Percentiles rank a stretch among this genome's conserved stretches.
Conservation (phyloP, 2,113 vertebrate genomes). For the Plotosus lineatus region DNA sequence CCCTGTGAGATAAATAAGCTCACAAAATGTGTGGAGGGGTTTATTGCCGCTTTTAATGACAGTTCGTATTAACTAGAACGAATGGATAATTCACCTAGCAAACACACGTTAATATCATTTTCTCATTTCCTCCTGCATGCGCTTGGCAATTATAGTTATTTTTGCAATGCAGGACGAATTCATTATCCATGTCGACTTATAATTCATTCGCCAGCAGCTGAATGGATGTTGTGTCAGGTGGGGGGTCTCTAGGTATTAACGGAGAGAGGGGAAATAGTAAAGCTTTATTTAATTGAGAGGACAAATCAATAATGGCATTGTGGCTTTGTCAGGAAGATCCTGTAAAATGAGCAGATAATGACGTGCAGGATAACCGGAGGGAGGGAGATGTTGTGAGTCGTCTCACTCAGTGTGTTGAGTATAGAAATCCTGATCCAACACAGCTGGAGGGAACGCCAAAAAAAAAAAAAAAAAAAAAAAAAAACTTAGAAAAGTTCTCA, state of each 20-base stretch:
- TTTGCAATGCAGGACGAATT: constrained; percentile 76
- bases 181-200: constrained; percentile 79
- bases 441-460: neutral
- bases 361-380: constrained; percentile 39
- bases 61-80: constrained; percentile 81
- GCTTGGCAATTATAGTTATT: constrained; percentile 83
- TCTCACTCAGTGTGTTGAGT: constrained; percentile 31
- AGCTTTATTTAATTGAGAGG: constrained; percentile 82
- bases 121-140: constrained; percentile 74
- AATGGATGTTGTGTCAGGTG: constrained; percentile 79
- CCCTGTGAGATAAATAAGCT: constrained; percentile 75
- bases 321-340: constrained; percentile 70
- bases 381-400: constrained; percentile 38
- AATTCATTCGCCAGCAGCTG: constrained; percentile 69
- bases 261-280: constrained; percentile 67
- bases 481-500: neutral
- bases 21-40: constrained; percentile 57
- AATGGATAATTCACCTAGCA: constrained; percentile 79
- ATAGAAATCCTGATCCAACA: neutral
- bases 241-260: constrained; percentile 80
- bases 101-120: constrained; percentile 76
- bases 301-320: constrained; percentile 77
- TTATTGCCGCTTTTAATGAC: constrained; percentile 80
- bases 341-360: constrained; percentile 76
- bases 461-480: neutral